A percentile compares a stretch with the other conserved stretches of the same genome.
These are phyloP conservation scores for Aradus depressus DNA, from an alignment of 2,888 invertebrate species.

Conservation along the genomic window DNA sequence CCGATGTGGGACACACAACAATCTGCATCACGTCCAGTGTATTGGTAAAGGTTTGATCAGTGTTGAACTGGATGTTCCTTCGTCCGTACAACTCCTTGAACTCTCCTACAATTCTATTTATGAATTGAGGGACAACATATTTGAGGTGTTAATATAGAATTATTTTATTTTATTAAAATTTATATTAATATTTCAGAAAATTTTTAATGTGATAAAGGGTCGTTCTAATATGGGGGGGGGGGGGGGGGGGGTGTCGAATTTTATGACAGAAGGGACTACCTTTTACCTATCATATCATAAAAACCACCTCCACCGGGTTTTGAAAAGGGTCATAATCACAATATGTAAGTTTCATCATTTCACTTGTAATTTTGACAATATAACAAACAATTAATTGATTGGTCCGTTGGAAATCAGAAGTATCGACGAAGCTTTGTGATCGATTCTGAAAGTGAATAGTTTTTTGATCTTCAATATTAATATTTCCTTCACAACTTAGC, in stretches of 20 bases:
- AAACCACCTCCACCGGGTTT: too few relatives aligned
- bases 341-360: too few relatives aligned
- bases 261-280: not conserved
- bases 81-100: slow-evolving; percentile 14
- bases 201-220: not conserved
- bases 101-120: slow-evolving; percentile 20
- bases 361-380: too few relatives aligned
- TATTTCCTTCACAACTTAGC: too few relatives aligned
- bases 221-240: too few relatives aligned
- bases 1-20: slow-evolving; percentile 7
- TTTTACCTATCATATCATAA: not conserved
- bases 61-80: slow-evolving; percentile 17
- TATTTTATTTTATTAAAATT: not conserved
- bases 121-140: slow-evolving; percentile 10
- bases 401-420: too few relatives aligned
- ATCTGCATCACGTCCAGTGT: slow-evolving; percentile 10
- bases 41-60: slow-evolving; percentile 11
- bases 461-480: too few relatives aligned
- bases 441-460: too few relatives aligned
- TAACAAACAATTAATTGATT: too few relatives aligned
- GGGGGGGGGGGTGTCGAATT: too few relatives aligned
- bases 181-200: not conserved
- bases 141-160: slow-evolving; percentile 6
- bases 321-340: too few relatives aligned
- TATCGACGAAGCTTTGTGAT: too few relatives aligned